Evolutionary conservation across 1,140 invertebrate species (phyloP), one percentile per base, ranked within the genome.

Genomic region (Hycleus cichorii): DNA sequence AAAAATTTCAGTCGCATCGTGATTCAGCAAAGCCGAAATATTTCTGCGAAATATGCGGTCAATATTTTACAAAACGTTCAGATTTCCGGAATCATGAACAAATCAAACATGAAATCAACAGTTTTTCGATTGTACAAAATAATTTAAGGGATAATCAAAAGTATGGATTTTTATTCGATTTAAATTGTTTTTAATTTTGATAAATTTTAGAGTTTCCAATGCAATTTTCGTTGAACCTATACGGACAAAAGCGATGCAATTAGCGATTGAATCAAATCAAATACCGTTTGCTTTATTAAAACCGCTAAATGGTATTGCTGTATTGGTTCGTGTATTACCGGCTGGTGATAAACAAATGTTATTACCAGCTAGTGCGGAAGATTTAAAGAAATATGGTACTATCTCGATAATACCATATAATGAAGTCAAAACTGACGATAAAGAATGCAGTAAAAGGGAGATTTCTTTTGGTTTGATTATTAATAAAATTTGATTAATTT

Each of bases 261-360:
- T 72, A 43, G 79, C 80, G 1, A 59, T 78, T n/a, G 59, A 60
- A 24, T 62, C 66, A 5, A 69, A 71, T 39, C 77, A 80, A 64
- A 80, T 75, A 7, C 81, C 82, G 0, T 83, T 83, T 62, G 81
- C 81, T 3, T 69, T 84, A 10, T 73, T 82, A 24, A 79, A 80
- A 63, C 80, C 80, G 10, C 72, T 76, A 38, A 78, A 78, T 57
- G 80, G 80, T 46, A 79, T 80, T 64, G 81, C 81, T 6, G 76
- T 83, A n/a, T 72, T 84, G 8, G 81, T 83, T n/a, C 81, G 82
- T 64, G 76, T 84, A 43, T 68, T 77, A 32, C 69, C 76, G 9
- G 76, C 74, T 38, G 72, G 72, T 25, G 72, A 77, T 43, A 81
- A 81, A 69, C 78, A 83, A 52, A 71, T 74, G 67, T 48, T 74